A percentile compares a stretch with the other conserved stretches of the same genome.
phyloP scores from a whole-genome alignment of 2,888 invertebrate genomes.

The Cotesia congregata region DNA sequence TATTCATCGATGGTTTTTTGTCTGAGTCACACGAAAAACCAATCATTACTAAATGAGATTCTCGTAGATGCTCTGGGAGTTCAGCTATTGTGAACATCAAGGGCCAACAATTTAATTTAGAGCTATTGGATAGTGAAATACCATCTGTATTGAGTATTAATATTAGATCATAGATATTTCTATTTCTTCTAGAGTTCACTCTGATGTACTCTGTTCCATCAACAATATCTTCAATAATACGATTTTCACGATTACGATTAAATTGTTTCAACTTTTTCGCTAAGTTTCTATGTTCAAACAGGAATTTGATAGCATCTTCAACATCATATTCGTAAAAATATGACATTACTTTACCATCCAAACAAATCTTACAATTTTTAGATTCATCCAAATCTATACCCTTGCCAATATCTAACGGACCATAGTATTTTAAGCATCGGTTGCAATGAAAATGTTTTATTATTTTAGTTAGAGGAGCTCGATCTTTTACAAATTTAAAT shows the following conservation, averaged over 20 bases:
- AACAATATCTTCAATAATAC: conserved; percentile 37
- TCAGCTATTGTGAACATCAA: conserved; percentile 40
- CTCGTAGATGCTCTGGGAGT: conserved; percentile 39
- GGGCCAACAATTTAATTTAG: conserved; percentile 42
- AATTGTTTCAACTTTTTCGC: conserved; percentile 33
- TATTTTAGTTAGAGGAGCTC: too few species aligned
- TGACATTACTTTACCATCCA: not conserved
- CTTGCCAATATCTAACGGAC: too few species aligned
- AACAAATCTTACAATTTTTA: conserved; percentile 23
- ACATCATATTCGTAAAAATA: conserved; percentile 2
- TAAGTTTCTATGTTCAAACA: conserved; percentile 5
- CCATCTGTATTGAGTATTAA: conserved; percentile 44
- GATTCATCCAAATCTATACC: too few species aligned
- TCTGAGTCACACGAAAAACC: conserved; percentile 41
- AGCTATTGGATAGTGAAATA: conserved; percentile 34
- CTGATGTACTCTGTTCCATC: conserved; percentile 42
- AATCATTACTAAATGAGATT: conserved; percentile 37
- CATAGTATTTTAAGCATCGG: too few species aligned
- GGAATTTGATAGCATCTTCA: not conserved
- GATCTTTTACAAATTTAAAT: too few species aligned
- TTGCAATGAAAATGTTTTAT: too few species aligned
- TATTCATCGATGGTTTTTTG: conserved; percentile 39
- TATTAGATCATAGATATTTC: conserved; percentile 40
- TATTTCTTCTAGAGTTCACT: conserved; percentile 41
- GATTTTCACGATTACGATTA: conserved; percentile 12